Conservation (phyloP, 2,888 invertebrate species). For the Dysmachus trigonus region DNA sequence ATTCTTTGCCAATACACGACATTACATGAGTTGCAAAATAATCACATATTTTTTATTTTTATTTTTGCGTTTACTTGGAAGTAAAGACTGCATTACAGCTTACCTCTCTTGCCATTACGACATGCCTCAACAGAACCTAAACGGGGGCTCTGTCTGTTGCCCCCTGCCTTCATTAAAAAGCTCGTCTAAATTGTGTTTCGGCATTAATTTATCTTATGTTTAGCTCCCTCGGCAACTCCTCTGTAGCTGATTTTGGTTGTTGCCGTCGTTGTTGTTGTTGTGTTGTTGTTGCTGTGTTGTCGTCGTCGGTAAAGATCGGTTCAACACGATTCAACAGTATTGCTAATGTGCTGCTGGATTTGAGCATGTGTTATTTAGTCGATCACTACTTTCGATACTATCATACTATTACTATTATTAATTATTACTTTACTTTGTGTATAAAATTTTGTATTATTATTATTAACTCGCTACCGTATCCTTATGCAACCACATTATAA, state of each 20-base stretch:
- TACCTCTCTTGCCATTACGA: conserved; percentile 67
- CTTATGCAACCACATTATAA: conserved; percentile 39
- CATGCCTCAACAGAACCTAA: conserved; percentile 65
- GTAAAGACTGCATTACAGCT: conserved; percentile 51
- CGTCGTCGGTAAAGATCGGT: conserved; percentile 49
- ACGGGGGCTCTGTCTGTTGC: conserved; percentile 63
- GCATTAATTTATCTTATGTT: conserved; percentile 51
- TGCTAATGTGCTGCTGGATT: conserved; percentile 19
- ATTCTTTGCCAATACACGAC: conserved; percentile 23
- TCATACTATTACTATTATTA: conserved; percentile 14
- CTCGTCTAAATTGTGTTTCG: conserved; percentile 52
- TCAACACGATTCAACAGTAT: conserved; percentile 7
- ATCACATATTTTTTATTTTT: background rate
- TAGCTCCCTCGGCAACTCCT: conserved; percentile 22
- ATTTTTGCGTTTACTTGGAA: too few relatives aligned
- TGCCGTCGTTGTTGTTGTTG: conserved; percentile 52
- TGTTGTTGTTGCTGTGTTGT: conserved; percentile 53
- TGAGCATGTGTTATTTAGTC: conserved; percentile 25
- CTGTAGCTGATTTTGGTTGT: conserved; percentile 45
- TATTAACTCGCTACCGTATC: conserved; percentile 24
- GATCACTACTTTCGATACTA: background rate
- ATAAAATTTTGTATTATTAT: background rate
- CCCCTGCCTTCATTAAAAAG: conserved; percentile 58
- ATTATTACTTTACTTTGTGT: conserved; percentile 2
- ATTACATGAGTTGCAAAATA: conserved; percentile 6